A percentile compares a stretch with the other conserved stretches of the same genome.
Evolutionary conservation across 2,797 vertebrate genomes (phyloP).

Genomic region (Manis crassicaudata): DNA sequence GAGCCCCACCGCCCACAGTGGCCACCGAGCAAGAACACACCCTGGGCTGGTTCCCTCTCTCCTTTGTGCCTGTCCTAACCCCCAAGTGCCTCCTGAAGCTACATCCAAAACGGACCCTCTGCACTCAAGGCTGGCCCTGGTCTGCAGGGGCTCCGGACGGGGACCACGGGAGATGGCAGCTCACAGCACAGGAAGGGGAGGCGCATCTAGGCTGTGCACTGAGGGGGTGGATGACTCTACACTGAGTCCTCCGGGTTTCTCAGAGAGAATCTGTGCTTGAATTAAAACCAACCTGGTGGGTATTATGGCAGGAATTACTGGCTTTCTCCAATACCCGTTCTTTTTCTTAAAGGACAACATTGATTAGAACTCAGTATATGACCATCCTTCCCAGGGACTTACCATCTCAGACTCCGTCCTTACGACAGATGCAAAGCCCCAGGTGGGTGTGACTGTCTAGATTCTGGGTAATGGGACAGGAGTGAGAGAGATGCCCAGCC

Average conservation of each 20-base stretch:
- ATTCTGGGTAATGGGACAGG: no score
- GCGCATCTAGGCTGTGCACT: accelerated
- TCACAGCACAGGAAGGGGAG: accelerated
- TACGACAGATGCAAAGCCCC: background rate
- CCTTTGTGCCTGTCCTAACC: accelerated
- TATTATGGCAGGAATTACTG: background rate
- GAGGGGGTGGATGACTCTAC: no score
- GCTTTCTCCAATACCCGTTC: no score
- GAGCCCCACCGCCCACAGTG: background rate
- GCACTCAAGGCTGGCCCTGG: background rate
- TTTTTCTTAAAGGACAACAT: accelerated
- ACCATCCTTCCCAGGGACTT: background rate
- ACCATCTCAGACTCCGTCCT: background rate
- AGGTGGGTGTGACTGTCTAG: background rate
- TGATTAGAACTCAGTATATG: accelerated
- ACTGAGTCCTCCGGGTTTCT: background rate
- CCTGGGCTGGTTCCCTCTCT: background rate
- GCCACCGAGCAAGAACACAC: background rate
- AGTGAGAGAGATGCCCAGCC: no score
- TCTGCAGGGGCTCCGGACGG: no score
- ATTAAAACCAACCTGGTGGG: background rate
- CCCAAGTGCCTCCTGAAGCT: background rate
- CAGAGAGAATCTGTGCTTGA: background rate
- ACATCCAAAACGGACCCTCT: background rate
- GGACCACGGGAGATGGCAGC: accelerated